These are phyloP conservation scores for Xylocopa sonorina DNA, from an alignment of 1,140 invertebrate species.

Conservation along the genomic window DNA sequence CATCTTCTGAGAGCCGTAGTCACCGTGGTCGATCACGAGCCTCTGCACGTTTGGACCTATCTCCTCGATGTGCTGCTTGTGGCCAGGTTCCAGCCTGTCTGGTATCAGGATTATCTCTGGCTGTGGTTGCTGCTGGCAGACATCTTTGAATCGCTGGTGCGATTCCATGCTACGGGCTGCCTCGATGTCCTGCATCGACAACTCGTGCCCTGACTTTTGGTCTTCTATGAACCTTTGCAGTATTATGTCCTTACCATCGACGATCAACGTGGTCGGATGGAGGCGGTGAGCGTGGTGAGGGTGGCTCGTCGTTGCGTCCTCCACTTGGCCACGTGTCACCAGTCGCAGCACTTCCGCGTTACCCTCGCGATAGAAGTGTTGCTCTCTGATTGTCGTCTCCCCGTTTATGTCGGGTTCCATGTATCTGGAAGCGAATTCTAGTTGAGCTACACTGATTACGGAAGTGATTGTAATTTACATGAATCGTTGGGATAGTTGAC, in stretches of 20 bases:
- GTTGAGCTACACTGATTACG: too few species aligned
- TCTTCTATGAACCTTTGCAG: slow-evolving; percentile 91
- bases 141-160: slow-evolving; percentile 81
- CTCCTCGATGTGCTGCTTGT: slow-evolving; percentile 73
- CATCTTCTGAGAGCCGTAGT: slow-evolving; percentile 62
- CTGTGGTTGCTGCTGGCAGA: slow-evolving; percentile 82
- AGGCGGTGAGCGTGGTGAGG: slow-evolving; percentile 23
- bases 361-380: slow-evolving; percentile 90
- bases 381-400: slow-evolving; percentile 83
- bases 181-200: slow-evolving; percentile 73
- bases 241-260: slow-evolving; percentile 90
- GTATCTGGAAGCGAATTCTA: slow-evolving; percentile 56
- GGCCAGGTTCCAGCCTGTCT: slow-evolving; percentile 73
- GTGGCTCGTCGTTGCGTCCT: slow-evolving; percentile 80
- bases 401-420: slow-evolving; percentile 75
- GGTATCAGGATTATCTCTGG: slow-evolving; percentile 82
- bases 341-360: slow-evolving; percentile 91
- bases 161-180: slow-evolving; percentile 69
- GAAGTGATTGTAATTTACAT: too few species aligned
- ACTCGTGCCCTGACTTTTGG: slow-evolving; percentile 82
- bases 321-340: slow-evolving; percentile 87
- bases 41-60: slow-evolving; percentile 72
- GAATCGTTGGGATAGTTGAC: too few species aligned
- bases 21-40: slow-evolving; percentile 72
- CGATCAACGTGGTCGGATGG: slow-evolving; percentile 80